These are phyloP conservation scores for Cephus pygmeus DNA, from an alignment of 2,888 invertebrate genomes.

Conservation along the genomic window DNA sequence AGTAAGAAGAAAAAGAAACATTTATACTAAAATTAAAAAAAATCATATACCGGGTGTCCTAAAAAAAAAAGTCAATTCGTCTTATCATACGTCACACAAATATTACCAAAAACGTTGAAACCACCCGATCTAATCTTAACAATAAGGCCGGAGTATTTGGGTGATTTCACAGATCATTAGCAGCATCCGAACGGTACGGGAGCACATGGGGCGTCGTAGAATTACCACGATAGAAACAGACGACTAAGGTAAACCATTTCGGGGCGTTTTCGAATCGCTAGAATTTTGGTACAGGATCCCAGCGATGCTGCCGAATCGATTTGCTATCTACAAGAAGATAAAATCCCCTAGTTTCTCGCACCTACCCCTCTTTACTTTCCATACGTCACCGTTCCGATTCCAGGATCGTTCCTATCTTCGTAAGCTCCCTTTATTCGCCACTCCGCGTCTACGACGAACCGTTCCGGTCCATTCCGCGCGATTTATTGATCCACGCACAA, in stretches of 20 bases:
- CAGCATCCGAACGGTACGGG: neutral
- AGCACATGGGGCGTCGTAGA: neutral
- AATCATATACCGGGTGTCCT: no score
- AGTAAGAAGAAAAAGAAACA: no score
- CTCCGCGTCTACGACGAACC: slow-evolving; percentile 49
- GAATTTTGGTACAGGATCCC: neutral
- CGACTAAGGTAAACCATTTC: neutral
- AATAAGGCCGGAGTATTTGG: neutral
- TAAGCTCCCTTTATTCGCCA: slow-evolving; percentile 44
- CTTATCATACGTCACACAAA: no score
- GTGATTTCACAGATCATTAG: neutral
- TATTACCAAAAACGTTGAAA: no score
- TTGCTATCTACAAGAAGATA: neutral
- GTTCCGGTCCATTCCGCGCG: slow-evolving; percentile 54
- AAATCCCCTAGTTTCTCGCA: neutral
- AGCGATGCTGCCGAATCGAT: neutral
- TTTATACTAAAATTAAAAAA: no score
- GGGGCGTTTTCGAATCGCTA: neutral
- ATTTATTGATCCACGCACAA: slow-evolving; percentile 66
- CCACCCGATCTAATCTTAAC: neutral
- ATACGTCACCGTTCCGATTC: neutral
- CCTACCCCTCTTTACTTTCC: neutral
- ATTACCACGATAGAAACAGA: neutral
- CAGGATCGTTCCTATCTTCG: neutral
- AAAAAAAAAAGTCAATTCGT: no score